These are phyloP conservation scores for Chiloscyllium punctatum DNA, from an alignment of 2,797 vertebrate species.

Conservation along the genomic window DNA sequence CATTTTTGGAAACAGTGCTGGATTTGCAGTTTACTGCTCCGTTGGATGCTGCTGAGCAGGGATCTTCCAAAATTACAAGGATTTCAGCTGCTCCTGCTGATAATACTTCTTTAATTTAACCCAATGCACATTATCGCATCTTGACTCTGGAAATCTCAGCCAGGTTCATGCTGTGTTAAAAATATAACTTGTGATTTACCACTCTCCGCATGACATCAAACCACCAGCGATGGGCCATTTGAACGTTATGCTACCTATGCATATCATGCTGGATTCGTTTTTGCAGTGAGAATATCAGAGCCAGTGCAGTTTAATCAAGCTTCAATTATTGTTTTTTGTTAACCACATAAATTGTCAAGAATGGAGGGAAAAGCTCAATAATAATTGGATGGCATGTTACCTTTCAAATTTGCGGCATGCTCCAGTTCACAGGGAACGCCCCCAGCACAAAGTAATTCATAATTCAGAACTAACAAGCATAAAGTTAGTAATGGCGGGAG, in stretches of 20 bases:
- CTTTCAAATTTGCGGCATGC: neutral
- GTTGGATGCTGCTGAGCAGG: neutral
- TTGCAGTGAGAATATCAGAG: conserved; percentile 4
- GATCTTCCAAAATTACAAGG: neutral
- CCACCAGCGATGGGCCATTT: neutral
- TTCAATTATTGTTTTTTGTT: neutral
- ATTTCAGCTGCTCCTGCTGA: neutral
- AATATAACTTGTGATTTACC: conserved; percentile 9
- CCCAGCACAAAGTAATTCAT: neutral
- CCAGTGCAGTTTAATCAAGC: neutral
- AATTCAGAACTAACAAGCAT: neutral
- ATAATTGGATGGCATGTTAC: neutral
- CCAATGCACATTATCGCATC: neutral
- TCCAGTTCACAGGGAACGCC: neutral
- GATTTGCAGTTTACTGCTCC: neutral
- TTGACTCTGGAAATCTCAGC: neutral
- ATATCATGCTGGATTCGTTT: neutral
- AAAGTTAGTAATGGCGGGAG: neutral
- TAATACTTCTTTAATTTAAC: neutral
- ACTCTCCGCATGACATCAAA: neutral
- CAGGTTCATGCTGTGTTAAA: neutral
- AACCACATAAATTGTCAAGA: neutral
- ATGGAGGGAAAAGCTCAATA: neutral
- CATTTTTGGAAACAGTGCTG: neutral
- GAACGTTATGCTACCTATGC: neutral